These are phyloP conservation scores for Zophobas morio DNA, from an alignment of 1,140 invertebrate genomes.

Conservation along the genomic window DNA sequence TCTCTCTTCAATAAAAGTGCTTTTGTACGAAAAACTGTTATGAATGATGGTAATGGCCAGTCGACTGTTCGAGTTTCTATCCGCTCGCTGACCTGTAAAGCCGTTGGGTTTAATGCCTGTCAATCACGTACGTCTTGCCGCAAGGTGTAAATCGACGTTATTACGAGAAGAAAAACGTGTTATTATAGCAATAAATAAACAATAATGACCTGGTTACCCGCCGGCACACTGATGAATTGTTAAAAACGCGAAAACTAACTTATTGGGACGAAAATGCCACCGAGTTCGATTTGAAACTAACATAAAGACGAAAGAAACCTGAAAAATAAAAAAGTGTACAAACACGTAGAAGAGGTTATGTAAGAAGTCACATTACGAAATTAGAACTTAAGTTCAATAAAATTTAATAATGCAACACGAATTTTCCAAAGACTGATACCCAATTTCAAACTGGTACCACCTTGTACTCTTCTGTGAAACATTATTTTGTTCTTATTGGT, in stretches of 20 bases:
- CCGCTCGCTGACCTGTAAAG: slow-evolving; percentile 38
- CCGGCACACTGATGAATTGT: slow-evolving; percentile 12
- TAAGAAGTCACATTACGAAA: too few relatives aligned
- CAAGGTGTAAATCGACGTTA: slow-evolving; percentile 41
- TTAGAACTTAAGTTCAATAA: too few relatives aligned
- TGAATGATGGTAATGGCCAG: slow-evolving; percentile 20
- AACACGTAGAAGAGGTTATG: too few relatives aligned
- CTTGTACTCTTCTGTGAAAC: too few relatives aligned
- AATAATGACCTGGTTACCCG: slow-evolving; percentile 37
- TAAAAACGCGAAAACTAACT: slow-evolving; percentile 18
- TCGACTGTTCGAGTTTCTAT: slow-evolving; percentile 14
- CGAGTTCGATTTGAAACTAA: not conserved
- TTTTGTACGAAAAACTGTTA: slow-evolving; percentile 26
- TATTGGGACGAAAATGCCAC: slow-evolving; percentile 5
- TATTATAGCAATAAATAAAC: slow-evolving; percentile 41
- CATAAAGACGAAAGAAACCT: too few relatives aligned
- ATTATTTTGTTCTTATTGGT: too few relatives aligned
- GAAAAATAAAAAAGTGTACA: too few relatives aligned
- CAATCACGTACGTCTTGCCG: slow-evolving; percentile 37
- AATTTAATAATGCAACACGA: too few relatives aligned
- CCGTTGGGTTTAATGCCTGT: slow-evolving; percentile 38
- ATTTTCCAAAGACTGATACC: too few relatives aligned
- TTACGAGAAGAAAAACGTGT: slow-evolving; percentile 36
- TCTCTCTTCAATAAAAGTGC: not conserved
- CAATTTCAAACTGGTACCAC: too few relatives aligned